A percentile compares a stretch with the other conserved stretches of the same genome.
Conservation (phyloP, 2,113 vertebrate species). For the Eulacestoma nigropectus region DNA sequence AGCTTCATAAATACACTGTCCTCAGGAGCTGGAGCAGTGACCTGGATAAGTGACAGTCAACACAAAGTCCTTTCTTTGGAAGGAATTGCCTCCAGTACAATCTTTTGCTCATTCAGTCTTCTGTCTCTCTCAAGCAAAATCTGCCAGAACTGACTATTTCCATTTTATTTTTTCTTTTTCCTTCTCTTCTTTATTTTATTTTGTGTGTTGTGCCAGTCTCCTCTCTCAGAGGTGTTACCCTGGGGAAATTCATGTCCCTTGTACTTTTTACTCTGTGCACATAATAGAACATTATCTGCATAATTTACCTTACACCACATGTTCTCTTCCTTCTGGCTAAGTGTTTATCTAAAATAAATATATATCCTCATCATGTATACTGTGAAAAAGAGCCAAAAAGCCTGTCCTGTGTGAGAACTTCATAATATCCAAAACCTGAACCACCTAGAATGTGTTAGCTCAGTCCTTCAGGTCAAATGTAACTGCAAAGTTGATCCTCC, state of each 20-base stretch:
- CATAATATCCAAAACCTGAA: not conserved
- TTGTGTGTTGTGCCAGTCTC: not conserved
- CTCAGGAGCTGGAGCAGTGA: not conserved
- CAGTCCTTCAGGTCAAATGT: not conserved
- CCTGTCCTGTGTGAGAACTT: not conserved
- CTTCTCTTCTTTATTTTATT: not conserved
- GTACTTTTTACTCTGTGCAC: slow-evolving; percentile 48
- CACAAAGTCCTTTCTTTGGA: slow-evolving; percentile 19
- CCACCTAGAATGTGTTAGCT: not conserved
- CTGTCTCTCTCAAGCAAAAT: slow-evolving; percentile 49
- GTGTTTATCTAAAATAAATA: slow-evolving; percentile 52
- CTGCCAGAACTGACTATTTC: slow-evolving; percentile 59
- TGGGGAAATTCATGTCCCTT: slow-evolving; percentile 60
- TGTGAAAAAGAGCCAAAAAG: not conserved
- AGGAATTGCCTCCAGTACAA: slow-evolving; percentile 30
- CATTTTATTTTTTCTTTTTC: not conserved
- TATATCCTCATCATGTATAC: not conserved
- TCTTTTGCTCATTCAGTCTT: slow-evolving; percentile 45
- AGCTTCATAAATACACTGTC: slow-evolving; percentile 27
- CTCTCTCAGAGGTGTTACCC: slow-evolving; percentile 32
- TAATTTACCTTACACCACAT: slow-evolving; percentile 65
- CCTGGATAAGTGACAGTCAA: slow-evolving; percentile 25
- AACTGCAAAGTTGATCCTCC: not conserved
- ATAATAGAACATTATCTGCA: slow-evolving; percentile 65
- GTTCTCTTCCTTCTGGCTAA: slow-evolving; percentile 56